These are phyloP conservation scores for Deilephila elpenor DNA, from an alignment of 2,888 invertebrate genomes.

Conservation along the genomic window DNA sequence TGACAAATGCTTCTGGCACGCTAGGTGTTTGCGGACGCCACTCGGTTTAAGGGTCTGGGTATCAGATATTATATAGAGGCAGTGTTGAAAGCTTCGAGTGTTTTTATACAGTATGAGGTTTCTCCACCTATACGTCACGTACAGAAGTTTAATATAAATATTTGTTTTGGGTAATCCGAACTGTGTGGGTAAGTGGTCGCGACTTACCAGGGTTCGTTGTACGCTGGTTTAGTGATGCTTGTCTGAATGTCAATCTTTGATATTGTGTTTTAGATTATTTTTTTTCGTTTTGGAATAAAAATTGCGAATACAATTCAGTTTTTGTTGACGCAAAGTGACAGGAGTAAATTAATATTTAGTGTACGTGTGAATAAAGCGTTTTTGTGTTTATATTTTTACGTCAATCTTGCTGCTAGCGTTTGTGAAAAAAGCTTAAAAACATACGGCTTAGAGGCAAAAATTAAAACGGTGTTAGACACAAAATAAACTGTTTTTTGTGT, in stretches of 20 bases:
- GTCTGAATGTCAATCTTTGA: constrained; percentile 12
- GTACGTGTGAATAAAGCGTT: neutral
- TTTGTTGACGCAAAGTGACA: neutral
- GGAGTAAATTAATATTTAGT: constrained; percentile 12
- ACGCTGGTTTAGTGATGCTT: neutral
- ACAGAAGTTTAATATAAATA: constrained; percentile 11
- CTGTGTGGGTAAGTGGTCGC: neutral
- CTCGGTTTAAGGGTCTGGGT: constrained; percentile 55
- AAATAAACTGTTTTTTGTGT: no score
- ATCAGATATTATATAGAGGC: constrained; percentile 45
- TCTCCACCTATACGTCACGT: constrained; percentile 12
- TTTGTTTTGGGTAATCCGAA: constrained; percentile 14
- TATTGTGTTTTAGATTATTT: neutral
- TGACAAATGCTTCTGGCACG: constrained; percentile 69
- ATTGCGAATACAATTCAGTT: neutral
- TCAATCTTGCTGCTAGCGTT: no score
- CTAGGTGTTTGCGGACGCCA: constrained; percentile 65
- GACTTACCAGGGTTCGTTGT: constrained; percentile 2
- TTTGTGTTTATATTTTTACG: neutral
- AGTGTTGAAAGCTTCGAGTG: constrained; percentile 35
- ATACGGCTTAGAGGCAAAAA: no score
- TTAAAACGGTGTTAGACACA: no score
- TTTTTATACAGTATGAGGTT: constrained; percentile 32
- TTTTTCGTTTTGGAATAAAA: neutral
- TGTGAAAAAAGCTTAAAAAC: no score